Percentiles rank a stretch among this genome's conserved stretches.
These are phyloP conservation scores for Phacellophora camtschatica DNA, from an alignment of 30 jellyfish, hydroid and myxozoan species.

Conservation along the genomic window DNA sequence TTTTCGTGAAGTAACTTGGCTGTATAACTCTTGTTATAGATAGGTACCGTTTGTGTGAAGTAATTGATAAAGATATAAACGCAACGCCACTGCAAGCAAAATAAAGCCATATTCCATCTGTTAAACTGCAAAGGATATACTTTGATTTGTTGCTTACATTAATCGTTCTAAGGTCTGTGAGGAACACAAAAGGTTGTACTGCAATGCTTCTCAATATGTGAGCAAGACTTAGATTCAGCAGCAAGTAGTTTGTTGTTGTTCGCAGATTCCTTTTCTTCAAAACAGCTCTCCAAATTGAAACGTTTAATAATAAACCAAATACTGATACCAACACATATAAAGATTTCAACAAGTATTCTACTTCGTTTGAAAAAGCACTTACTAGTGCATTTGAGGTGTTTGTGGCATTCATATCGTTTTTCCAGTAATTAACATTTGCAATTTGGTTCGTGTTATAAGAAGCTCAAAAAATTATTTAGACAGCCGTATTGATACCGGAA, in stretches of 20 bases:
- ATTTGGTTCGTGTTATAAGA: too few species aligned
- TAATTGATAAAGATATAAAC: background rate
- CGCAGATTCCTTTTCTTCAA: background rate
- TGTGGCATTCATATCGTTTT: too few species aligned
- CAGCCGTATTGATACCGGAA: too few species aligned
- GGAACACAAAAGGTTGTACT: background rate
- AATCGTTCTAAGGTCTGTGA: background rate
- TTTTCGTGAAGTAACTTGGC: slow-evolving; percentile 1
- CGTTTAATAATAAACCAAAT: background rate
- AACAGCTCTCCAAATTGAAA: background rate
- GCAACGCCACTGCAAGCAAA: slow-evolving; percentile 6
- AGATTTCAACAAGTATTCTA: background rate
- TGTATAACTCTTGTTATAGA: background rate
- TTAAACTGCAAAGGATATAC: background rate
- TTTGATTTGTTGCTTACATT: background rate
- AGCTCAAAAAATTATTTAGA: too few species aligned
- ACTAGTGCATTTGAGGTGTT: too few species aligned
- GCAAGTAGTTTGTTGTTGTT: background rate
- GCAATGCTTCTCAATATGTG: background rate
- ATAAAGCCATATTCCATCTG: slow-evolving; percentile 9
- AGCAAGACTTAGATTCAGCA: background rate
- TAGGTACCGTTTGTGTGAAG: background rate
- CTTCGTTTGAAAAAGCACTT: background rate
- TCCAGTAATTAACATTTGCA: too few species aligned
- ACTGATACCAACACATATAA: background rate